A percentile compares a stretch with the other conserved stretches of the same genome.
These are phyloP conservation scores for Mormoops blainvillei DNA, from an alignment of 2,113 vertebrate species.

Conservation along the genomic window DNA sequence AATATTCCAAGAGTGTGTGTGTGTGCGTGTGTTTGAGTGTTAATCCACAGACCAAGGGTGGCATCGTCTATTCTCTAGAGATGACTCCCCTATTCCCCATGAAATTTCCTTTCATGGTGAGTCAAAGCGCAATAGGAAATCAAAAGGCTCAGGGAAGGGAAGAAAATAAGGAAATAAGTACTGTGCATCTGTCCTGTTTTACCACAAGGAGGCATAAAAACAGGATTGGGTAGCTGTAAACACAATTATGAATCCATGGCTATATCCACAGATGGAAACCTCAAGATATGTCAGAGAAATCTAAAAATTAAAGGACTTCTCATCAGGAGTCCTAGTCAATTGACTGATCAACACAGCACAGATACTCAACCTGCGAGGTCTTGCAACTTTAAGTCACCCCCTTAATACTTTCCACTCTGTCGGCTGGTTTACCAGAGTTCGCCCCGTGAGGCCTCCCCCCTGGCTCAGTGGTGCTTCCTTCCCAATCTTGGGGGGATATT, in stretches of 20 bases:
- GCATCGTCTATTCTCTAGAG: background rate
- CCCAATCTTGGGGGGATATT: background rate
- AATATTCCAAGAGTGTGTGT: background rate
- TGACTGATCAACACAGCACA: background rate
- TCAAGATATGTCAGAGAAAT: background rate
- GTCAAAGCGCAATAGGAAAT: background rate
- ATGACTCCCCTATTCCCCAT: background rate
- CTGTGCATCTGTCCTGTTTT: background rate
- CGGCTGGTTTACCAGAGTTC: background rate
- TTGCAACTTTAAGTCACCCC: background rate
- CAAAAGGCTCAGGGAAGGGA: background rate
- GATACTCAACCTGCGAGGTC: accelerated
- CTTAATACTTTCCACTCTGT: background rate
- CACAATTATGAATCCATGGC: background rate
- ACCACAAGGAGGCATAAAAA: background rate
- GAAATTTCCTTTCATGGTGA: background rate
- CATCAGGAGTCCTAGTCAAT: background rate
- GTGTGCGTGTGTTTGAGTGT: background rate
- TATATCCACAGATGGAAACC: background rate
- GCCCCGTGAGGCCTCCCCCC: background rate
- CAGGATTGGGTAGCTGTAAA: background rate
- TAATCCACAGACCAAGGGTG: too few species aligned
- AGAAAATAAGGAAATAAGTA: background rate
- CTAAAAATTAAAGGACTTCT: background rate
- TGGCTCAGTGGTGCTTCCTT: background rate